These are phyloP conservation scores for Isurus oxyrinchus DNA, from an alignment of 2,113 vertebrate genomes.

Conservation along the genomic window DNA sequence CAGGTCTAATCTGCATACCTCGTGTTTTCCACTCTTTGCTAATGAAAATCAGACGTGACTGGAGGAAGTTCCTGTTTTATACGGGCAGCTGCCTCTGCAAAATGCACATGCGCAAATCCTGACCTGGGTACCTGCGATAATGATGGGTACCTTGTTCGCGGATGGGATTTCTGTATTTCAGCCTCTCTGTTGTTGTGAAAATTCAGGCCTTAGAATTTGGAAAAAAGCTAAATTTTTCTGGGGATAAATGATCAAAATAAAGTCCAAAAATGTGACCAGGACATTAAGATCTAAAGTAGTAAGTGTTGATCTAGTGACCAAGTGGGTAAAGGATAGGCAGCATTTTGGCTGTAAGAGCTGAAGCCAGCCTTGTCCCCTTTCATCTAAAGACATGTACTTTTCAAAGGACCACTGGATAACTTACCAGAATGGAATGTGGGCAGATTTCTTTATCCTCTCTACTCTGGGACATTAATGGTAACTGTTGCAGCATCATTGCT, in stretches of 20 bases:
- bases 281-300: neutral
- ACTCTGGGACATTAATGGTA: neutral
- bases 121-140: too few relatives aligned
- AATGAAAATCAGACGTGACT: too few relatives aligned
- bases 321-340: neutral
- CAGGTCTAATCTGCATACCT: too few relatives aligned
- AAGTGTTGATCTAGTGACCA: neutral
- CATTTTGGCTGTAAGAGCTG: neutral
- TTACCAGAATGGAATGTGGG: neutral
- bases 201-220: too few relatives aligned
- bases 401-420: neutral
- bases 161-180: too few relatives aligned
- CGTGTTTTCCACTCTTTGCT: too few relatives aligned
- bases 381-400: neutral
- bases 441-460: neutral
- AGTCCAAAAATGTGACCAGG: neutral
- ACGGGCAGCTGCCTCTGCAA: too few relatives aligned
- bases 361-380: neutral
- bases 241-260: neutral
- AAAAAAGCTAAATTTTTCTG: neutral
- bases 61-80: too few relatives aligned
- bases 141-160: too few relatives aligned
- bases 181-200: too few relatives aligned
- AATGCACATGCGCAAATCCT: too few relatives aligned
- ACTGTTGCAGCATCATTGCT: neutral